These are phyloP conservation scores for Euphonia xanthogaster DNA, from an alignment of 2,797 vertebrate species.

Conservation along the genomic window DNA sequence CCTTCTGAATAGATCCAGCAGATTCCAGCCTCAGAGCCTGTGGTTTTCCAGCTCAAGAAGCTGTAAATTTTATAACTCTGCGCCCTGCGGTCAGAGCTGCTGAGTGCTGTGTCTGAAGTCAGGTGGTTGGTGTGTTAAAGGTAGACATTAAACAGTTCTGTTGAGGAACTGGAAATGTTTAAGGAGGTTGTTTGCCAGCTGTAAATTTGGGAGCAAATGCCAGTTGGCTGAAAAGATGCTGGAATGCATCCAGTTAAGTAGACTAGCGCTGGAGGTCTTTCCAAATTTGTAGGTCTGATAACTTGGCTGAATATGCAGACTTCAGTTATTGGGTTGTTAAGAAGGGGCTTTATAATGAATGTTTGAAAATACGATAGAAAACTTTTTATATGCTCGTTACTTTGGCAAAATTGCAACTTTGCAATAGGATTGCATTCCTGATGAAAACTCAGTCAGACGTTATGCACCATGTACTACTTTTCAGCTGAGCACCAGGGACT, in stretches of 20 bases:
- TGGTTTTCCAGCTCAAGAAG: constrained; percentile 72
- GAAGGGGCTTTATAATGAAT: constrained; percentile 5
- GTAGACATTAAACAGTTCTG: constrained; percentile 78
- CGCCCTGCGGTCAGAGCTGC: constrained; percentile 75
- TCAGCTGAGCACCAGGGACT: neutral
- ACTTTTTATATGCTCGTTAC: constrained; percentile 41
- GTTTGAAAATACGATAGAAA: neutral
- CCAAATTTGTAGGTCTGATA: constrained; percentile 69
- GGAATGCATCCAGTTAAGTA: constrained; percentile 78
- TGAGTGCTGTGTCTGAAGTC: constrained; percentile 79
- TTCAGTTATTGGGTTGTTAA: constrained; percentile 16
- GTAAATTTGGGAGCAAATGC: constrained; percentile 78
- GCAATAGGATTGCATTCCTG: constrained; percentile 9
- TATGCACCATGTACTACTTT: neutral
- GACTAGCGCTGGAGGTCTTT: constrained; percentile 73
- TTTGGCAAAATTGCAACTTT: constrained; percentile 48
- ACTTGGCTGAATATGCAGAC: constrained; percentile 29
- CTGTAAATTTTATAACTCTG: constrained; percentile 82
- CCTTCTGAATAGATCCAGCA: constrained; percentile 38
- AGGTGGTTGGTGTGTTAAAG: constrained; percentile 81
- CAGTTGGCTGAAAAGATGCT: constrained; percentile 75
- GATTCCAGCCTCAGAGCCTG: constrained; percentile 47
- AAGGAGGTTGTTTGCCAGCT: constrained; percentile 76
- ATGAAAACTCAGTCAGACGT: neutral
- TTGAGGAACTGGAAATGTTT: constrained; percentile 77